Evolutionary conservation across 2,888 invertebrate genomes (phyloP), one percentile per base, ranked within the genome.

Genomic region (Linnaemya vulpina): DNA sequence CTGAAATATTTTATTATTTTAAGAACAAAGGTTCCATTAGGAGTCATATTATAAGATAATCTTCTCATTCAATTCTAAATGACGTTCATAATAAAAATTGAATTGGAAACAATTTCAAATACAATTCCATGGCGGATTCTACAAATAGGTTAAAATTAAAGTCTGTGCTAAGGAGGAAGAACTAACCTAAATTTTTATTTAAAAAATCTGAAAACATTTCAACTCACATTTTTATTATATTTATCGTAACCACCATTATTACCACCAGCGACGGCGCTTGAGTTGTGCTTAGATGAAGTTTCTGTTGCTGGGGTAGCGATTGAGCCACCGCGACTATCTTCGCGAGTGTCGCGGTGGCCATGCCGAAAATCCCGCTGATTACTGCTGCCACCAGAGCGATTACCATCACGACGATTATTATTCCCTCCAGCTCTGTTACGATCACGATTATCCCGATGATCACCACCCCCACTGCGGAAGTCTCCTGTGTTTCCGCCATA

Each of bases 251-350:
- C 88, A 63, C 70, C 62, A 20, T 81, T 79, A 71, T 88, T 86
- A 83, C 86, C 76, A 71, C 84, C 58, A 82, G 86, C 86, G 85
- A 86, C 81, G 46, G 83, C 88, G 78, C 88, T 88, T 77, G 88
- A 86, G 65, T 90, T 89, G 86, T 90, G 89, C 88, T 81, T 81
- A 86, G 86, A 81, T 83, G 83, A 82, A 84, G 78, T 76, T 67
- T 89, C 87, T 88, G 90, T 83, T 87, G 90, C 90, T 88, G 91
- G 89, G 89, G 91, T 90, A 86, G 91, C 90, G 89, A 91, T 92
- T 91, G 91, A 92, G 92, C 92, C 92, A 92, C 92, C 92, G 92
- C 92, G 92, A 92, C 92, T 92, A 92, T 91, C 92, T 92, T 92
- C 92, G 90, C 91, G 90, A 90, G 87, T 91, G 92, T 92, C 92